phyloP scores from a whole-genome alignment of 2,797 vertebrate species.

The Loriculus beryllinus region DNA sequence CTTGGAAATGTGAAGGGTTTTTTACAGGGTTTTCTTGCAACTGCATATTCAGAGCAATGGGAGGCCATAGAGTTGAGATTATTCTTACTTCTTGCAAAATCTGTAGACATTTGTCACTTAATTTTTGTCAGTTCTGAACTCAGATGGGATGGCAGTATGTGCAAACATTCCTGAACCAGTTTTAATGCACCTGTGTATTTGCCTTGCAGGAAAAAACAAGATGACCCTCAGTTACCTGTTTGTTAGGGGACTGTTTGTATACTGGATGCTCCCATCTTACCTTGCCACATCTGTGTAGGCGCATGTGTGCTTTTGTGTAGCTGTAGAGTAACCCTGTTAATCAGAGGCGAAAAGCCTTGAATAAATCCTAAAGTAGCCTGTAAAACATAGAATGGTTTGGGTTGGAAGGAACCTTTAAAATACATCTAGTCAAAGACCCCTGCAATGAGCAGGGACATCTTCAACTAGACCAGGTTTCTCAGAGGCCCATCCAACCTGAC shows the following conservation, averaged over 20 bases:
- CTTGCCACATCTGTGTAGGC: background rate
- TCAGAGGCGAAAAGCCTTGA: background rate
- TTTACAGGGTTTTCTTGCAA: fast-evolving
- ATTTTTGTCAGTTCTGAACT: background rate
- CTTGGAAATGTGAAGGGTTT: background rate
- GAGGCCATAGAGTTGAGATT: fast-evolving
- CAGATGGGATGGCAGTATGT: background rate
- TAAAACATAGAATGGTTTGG: background rate
- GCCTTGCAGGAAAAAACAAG: background rate
- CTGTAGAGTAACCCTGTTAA: background rate
- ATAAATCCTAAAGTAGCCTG: background rate
- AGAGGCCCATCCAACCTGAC: background rate
- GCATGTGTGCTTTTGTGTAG: background rate
- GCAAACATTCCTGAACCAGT: background rate
- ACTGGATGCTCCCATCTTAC: background rate
- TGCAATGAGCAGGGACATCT: background rate
- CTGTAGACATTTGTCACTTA: fast-evolving
- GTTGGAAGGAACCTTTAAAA: background rate
- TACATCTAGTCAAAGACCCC: background rate
- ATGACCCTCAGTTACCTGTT: background rate
- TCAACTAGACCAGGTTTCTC: background rate
- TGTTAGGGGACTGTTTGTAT: fast-evolving
- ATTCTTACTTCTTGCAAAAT: background rate
- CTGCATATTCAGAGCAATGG: background rate
- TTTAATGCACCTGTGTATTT: background rate